These are phyloP conservation scores for Rhingia rostrata DNA, from an alignment of 2,888 invertebrate genomes.

Conservation along the genomic window DNA sequence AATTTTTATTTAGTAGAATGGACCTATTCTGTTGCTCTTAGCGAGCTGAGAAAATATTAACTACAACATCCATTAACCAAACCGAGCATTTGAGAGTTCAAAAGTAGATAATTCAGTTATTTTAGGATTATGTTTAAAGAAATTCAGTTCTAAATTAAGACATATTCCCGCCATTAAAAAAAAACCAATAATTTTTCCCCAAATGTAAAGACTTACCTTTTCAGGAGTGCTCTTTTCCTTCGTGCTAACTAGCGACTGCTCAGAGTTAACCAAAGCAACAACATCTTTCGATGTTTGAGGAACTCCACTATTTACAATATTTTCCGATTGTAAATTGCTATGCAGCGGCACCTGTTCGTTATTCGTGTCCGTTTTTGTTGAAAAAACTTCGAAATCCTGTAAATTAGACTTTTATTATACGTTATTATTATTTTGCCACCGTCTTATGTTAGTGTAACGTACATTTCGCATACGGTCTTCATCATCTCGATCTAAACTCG, in stretches of 20 bases:
- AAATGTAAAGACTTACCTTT: conserved; percentile 84
- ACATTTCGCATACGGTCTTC: conserved; percentile 83
- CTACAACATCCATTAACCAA: too few species aligned
- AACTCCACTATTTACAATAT: conserved; percentile 75
- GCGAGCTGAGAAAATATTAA: too few species aligned
- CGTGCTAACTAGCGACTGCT: conserved; percentile 84
- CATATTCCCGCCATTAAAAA: not conserved
- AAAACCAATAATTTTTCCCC: not conserved
- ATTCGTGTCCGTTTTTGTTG: conserved; percentile 79
- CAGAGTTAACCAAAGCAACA: conserved; percentile 78
- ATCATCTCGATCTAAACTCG: conserved; percentile 94
- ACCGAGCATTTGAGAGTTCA: too few species aligned
- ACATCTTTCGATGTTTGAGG: conserved; percentile 78
- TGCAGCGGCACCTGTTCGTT: conserved; percentile 79
- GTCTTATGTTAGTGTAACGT: conserved; percentile 60
- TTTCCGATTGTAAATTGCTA: conserved; percentile 73
- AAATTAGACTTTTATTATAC: conserved; percentile 60
- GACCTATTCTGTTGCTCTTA: too few species aligned
- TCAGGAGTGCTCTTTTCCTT: conserved; percentile 92
- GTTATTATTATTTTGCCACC: conserved; percentile 38
- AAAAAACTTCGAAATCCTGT: conserved; percentile 82
- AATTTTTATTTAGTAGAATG: too few species aligned
- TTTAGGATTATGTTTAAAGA: too few species aligned
- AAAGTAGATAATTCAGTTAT: too few species aligned
- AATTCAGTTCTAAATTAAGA: not conserved